phyloP scores from a whole-genome alignment of 2,113 vertebrate species.

The Nibea coibor region DNA sequence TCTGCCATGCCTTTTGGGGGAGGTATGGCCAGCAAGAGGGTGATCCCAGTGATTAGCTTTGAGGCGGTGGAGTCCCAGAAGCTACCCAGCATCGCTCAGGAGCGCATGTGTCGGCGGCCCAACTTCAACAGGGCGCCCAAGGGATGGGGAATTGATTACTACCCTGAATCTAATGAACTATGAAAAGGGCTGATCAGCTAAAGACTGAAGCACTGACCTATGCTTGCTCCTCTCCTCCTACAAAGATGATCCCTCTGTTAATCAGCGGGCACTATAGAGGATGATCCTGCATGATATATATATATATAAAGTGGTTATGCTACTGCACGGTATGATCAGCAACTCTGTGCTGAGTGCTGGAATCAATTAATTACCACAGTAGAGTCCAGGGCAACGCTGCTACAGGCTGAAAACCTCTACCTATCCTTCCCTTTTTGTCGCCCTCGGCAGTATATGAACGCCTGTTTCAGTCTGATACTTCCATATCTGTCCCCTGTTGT shows the following conservation, averaged over 20 bases:
- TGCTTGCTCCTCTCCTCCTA: constrained; percentile 11
- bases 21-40: constrained; percentile 73
- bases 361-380: constrained; percentile 30
- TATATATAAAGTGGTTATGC: constrained; percentile 25
- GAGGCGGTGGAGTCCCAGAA: constrained; percentile 77
- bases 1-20: constrained; percentile 89
- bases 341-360: constrained; percentile 1
- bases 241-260: constrained; percentile 21
- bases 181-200: constrained; percentile 68
- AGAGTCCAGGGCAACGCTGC: constrained; percentile 5
- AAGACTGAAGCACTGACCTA: constrained; percentile 51
- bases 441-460: neutral
- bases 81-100: constrained; percentile 76
- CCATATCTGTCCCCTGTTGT: neutral
- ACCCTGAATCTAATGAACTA: constrained; percentile 91
- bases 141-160: constrained; percentile 86
- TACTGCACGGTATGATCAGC: constrained; percentile 30
- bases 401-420: neutral
- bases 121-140: constrained; percentile 92
- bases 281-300: constrained; percentile 27
- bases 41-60: constrained; percentile 70
- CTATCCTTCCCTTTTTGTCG: neutral
- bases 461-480: neutral
- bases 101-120: constrained; percentile 85
- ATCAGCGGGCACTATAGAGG: constrained; percentile 1